Conservation (phyloP, 2,797 vertebrate genomes). For the Acanthopagrus latus region DNA sequence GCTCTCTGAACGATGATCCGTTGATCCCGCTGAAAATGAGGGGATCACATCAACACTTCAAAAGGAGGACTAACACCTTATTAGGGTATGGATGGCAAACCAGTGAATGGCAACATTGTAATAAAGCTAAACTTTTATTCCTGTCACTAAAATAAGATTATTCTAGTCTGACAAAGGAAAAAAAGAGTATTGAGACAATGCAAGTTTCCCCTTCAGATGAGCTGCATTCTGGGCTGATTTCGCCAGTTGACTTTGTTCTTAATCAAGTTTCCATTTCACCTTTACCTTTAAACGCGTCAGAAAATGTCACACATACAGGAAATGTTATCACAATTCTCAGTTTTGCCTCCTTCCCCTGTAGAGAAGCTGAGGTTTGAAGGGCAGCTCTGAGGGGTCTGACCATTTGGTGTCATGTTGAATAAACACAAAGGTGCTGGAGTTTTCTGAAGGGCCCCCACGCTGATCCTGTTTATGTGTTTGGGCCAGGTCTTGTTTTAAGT, state of each 20-base stretch:
- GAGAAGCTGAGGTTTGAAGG: conserved; percentile 43
- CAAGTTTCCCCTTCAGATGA: neutral
- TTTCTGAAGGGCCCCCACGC: conserved; percentile 74
- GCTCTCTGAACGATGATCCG: conserved; percentile 65
- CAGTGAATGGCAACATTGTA: conserved; percentile 12
- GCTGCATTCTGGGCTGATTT: neutral
- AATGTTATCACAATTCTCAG: neutral
- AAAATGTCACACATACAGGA: neutral
- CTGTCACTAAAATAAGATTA: neutral
- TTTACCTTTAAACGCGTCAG: neutral
- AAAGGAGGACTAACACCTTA: conserved; percentile 59
- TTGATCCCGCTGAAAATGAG: conserved; percentile 73
- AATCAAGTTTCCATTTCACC: neutral
- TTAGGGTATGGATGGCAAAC: conserved; percentile 25
- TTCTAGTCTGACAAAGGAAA: neutral
- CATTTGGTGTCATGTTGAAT: conserved; percentile 86
- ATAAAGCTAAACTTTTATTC: neutral
- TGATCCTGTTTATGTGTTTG: conserved; percentile 83
- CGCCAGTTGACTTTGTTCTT: neutral
- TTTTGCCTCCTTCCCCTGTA: neutral
- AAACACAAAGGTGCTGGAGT: conserved; percentile 84
- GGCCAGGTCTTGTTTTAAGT: conserved; percentile 82
- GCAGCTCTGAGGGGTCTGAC: conserved; percentile 51
- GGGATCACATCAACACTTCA: conserved; percentile 77
- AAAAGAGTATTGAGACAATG: neutral